Conservation (phyloP, 2,113 vertebrate genomes). For the Picathartes gymnocephalus region DNA sequence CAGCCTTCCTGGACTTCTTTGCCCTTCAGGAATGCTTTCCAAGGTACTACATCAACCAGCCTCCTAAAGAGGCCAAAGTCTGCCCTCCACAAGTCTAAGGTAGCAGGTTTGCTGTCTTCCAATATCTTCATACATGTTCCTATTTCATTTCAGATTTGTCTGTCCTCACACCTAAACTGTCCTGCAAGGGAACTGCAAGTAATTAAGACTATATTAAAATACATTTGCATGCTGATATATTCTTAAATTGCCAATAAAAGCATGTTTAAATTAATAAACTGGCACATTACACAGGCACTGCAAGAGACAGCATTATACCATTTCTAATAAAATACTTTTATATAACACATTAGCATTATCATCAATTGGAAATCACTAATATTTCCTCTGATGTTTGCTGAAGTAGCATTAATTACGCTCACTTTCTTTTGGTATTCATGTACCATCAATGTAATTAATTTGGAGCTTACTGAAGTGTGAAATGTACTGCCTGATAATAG, state of each 20-base stretch:
- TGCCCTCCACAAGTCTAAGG: background rate
- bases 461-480: conserved; percentile 43
- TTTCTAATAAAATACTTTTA: conserved; percentile 21
- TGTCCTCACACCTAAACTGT: background rate
- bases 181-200: background rate
- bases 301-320: background rate
- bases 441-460: conserved; percentile 38
- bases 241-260: conserved; percentile 22
- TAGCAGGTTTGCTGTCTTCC: background rate
- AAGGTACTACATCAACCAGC: background rate
- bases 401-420: background rate
- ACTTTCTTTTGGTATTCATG: conserved; percentile 45
- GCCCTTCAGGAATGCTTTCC: background rate
- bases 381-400: conserved; percentile 41
- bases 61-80: background rate
- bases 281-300: conserved; percentile 15
- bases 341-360: conserved; percentile 34
- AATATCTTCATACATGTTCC: background rate
- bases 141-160: background rate
- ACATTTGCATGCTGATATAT: background rate
- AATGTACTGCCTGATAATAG: conserved; percentile 46
- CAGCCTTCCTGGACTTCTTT: background rate
- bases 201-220: background rate
- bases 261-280: conserved; percentile 29
- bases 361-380: conserved; percentile 36